A percentile compares a stretch with the other conserved stretches of the same genome.
These are phyloP conservation scores for Datnioides undecimradiatus DNA, from an alignment of 2,113 vertebrate genomes.

Conservation along the genomic window DNA sequence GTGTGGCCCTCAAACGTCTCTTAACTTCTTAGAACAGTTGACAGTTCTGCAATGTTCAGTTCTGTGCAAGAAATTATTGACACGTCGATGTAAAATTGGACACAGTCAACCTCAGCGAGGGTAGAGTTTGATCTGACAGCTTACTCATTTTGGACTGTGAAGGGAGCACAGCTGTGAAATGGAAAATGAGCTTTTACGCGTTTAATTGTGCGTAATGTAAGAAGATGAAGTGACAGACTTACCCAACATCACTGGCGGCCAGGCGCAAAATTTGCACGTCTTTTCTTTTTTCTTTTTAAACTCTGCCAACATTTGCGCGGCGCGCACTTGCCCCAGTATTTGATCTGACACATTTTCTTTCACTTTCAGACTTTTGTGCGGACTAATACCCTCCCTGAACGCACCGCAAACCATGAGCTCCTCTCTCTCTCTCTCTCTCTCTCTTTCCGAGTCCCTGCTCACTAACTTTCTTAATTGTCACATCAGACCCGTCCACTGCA, in stretches of 20 bases:
- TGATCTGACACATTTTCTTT: conserved; percentile 40
- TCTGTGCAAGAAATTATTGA: conserved; percentile 4
- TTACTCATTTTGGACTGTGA: conserved; percentile 64
- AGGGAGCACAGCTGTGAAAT: conserved; percentile 39
- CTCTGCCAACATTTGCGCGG: conserved; percentile 32
- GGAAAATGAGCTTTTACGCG: conserved; percentile 2
- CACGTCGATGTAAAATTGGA: not conserved
- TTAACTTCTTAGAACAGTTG: not conserved
- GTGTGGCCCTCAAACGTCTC: conserved; percentile 16
- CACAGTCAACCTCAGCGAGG: not conserved
- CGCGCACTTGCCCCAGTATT: conserved; percentile 26
- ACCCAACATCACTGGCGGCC: conserved; percentile 54
- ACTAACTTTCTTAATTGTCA: conserved; percentile 27
- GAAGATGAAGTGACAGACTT: conserved; percentile 56
- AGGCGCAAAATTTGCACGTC: conserved; percentile 41
- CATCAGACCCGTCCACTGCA: not conserved
- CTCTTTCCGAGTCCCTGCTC: not conserved
- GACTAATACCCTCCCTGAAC: conserved; percentile 16
- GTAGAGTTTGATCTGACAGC: conserved; percentile 16
- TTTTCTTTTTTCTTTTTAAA: conserved; percentile 18
- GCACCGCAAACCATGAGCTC: not conserved
- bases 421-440: not conserved
- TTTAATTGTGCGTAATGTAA: conserved; percentile 43
- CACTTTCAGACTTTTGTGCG: conserved; percentile 43
- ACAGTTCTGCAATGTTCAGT: not conserved